These are phyloP conservation scores for Stegophylla sp. DNA, from an alignment of 2,888 invertebrate species.

Conservation along the genomic window DNA sequence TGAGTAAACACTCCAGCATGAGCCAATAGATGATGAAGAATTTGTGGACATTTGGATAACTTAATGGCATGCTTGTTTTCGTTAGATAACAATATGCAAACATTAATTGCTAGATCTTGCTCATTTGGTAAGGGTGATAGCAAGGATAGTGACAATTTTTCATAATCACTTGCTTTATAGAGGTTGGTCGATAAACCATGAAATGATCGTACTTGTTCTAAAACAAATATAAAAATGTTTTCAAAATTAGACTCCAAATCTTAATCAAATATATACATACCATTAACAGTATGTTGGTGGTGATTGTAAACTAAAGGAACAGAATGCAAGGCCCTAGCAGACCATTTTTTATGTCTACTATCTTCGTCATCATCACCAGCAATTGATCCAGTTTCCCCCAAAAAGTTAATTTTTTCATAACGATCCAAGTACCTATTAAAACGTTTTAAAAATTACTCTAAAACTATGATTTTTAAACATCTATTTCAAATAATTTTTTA, in stretches of 20 bases:
- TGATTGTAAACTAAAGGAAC: constrained; percentile 81
- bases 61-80: constrained; percentile 85
- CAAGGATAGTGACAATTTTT: constrained; percentile 86
- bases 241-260: neutral
- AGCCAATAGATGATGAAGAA: constrained; percentile 87
- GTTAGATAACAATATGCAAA: constrained; percentile 92
- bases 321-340: constrained; percentile 71
- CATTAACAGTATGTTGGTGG: constrained; percentile 77
- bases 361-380: constrained; percentile 80
- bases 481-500: neutral
- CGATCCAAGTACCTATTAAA: constrained; percentile 74
- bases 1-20: constrained; percentile 94
- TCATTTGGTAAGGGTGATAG: constrained; percentile 97
- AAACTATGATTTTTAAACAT: constrained; percentile 16
- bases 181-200: constrained; percentile 63
- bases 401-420: constrained; percentile 88
- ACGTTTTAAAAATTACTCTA: neutral
- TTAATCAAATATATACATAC: constrained; percentile 65
- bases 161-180: constrained; percentile 78
- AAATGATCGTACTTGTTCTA: constrained; percentile 34
- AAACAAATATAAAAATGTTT: neutral
- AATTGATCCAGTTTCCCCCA: constrained; percentile 86
- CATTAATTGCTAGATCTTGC: constrained; percentile 97
- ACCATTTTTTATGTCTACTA: constrained; percentile 75
- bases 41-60: constrained; percentile 82